Base-by-base conservation (phyloP, 2,888 invertebrate species). In the Acleris emargana region DNA sequence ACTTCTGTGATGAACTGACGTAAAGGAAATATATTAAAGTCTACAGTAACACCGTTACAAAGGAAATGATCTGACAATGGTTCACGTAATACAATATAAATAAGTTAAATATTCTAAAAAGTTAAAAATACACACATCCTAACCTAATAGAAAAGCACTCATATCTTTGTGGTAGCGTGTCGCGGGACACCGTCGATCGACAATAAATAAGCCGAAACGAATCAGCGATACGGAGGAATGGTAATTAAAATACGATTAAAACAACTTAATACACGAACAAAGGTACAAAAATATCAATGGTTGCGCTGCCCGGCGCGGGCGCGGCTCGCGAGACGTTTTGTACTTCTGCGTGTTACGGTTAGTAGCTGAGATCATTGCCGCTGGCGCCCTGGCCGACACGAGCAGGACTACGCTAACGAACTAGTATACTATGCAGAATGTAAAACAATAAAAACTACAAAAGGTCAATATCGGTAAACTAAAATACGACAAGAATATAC, bases 51-150 rank as follows among this genome's bases (percentile, higher is more conserved):
- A 84, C 88, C 88, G 90, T 90, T 88, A 89, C 83, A 91, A 92
- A 92, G 89, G 86, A 92, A 92, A 89, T 86, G 83, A 86, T 91
- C 86, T 83, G 82, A 89, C 87, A 88, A 87, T 87, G 83, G 82
- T 88, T 88, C 90, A 89, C 87, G 86, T 89, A 91, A 91, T 91
- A 89, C 88, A 88, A 89, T 90, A 89, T 88, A 91, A 92, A 92
- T 92, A 92, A 92, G 91, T 91, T 91, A 91, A 91, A 91, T 91
- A 91, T 87, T 91, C 91, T 91, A 92, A 91, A 89, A 91, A 84
- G 86, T 91, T 91, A 90, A 91, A 91, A 91, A 89, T 92, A 92
- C 92, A 92, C 92, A 91, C 92, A 76, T 82, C 91, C 84, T 91
- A 91, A 91, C 88, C 91, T 91, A 91, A 89, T 88, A 86, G 83